Evolutionary conservation across 2,888 invertebrate species (phyloP), one percentile per base, ranked within the genome.

Genomic region (Ectobius pallidus): DNA sequence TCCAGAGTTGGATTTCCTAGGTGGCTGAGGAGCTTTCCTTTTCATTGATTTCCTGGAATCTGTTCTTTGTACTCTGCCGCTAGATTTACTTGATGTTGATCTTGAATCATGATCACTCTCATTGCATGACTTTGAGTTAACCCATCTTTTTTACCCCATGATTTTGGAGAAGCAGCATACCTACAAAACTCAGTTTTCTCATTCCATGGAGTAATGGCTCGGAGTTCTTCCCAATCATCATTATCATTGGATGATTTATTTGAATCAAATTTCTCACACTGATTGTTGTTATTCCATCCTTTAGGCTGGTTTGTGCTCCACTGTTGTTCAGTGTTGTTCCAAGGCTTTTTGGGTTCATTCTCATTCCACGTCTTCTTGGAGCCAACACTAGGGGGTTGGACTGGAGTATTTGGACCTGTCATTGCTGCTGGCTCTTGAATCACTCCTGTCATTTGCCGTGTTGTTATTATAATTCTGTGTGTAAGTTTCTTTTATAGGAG

Each of bases 401-500:
- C 32, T 16, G 11, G 11, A 42, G 6, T 9, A 14, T 14, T 52
- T 9, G 67, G 61, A 16, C 42, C 32, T 63, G 7, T 16, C 11
- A 20, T n/a, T 69, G 44, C 30, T 67, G n/a, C 42, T 58, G 1
- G 46, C 44, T 14, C 65, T 44, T n/a, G 18, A 25, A n/a, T 27
- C 22, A 39, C 27, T n/a, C 46, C 39, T 22, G 2, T 46, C 65
- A 65, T 25, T 44, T 42, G 42, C 16, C 7, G 42, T 30, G 16
- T 4, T 30, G 39, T 25, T 63, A 22, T 63, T 25, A n/a, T 30
- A 9, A 1, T 32, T 22, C 18, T 30, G 32, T 11, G 42, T 42
- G 30, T 44, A 34, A 14, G 30, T 25, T 39, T 49, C 30, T 18
- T 30, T 75, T 44, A 71, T 67, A 9, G 73, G 73, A 30, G 72